A percentile compares a stretch with the other conserved stretches of the same genome.
Conservation (phyloP, 2,797 vertebrate species). For the Triplophysa yarkandensis region DNA sequence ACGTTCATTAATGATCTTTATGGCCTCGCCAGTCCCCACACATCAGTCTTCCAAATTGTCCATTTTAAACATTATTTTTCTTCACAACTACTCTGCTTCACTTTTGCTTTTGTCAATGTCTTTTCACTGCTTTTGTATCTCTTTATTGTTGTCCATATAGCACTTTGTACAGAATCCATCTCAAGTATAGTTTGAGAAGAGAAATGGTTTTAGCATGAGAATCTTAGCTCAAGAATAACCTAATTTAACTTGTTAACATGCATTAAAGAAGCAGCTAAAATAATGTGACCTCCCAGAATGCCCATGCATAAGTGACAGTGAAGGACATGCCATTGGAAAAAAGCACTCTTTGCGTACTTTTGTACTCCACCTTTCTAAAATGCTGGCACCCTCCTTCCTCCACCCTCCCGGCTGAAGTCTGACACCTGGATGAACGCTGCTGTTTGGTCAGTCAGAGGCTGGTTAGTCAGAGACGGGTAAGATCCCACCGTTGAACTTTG, state of each 20-base stretch:
- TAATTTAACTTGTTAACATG: neutral
- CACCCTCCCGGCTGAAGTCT: conserved; percentile 38
- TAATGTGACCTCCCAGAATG: conserved; percentile 43
- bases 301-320: conserved; percentile 21
- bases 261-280: neutral
- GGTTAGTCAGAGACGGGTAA: conserved; percentile 98
- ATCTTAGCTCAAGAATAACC: neutral
- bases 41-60: neutral
- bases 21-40: no score
- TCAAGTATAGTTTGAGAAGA: neutral
- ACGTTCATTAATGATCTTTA: no score
- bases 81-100: neutral
- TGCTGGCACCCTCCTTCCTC: conserved; percentile 47
- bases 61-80: neutral
- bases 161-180: conserved; percentile 46
- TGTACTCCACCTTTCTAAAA: conserved; percentile 41
- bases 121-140: neutral
- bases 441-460: conserved; percentile 83
- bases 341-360: conserved; percentile 39
- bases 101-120: neutral
- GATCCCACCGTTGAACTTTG: conserved; percentile 85
- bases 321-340: conserved; percentile 30
- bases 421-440: conserved; percentile 33
- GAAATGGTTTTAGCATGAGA: conserved; percentile 1
- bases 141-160: conserved; percentile 28